Evolutionary conservation across 30 jellyfish, hydroid and myxozoan species (phyloP).

Genomic region (Hydractinia symbiolongicarpus): DNA sequence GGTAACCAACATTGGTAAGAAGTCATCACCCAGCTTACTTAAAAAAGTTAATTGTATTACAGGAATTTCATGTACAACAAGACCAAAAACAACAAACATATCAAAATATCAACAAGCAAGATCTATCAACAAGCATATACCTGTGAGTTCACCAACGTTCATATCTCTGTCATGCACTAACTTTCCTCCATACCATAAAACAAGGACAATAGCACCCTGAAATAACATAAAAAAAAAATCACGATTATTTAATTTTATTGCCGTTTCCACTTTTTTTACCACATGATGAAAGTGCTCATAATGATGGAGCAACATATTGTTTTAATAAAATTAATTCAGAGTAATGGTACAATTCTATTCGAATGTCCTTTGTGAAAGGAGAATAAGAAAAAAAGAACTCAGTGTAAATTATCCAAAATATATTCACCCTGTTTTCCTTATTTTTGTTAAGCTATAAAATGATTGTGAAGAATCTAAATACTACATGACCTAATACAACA

Average conservation of each 20-base stretch:
- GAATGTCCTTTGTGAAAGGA: too few relatives aligned
- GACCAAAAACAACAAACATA: background rate
- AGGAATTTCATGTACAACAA: background rate
- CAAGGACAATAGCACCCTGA: slow-evolving; percentile 91
- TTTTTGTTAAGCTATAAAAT: too few relatives aligned
- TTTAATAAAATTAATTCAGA: too few relatives aligned
- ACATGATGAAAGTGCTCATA: background rate
- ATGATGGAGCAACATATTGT: too few relatives aligned
- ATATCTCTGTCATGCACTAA: slow-evolving; percentile 67
- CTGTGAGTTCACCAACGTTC: slow-evolving; percentile 80
- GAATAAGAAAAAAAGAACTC: too few relatives aligned
- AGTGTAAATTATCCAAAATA: too few relatives aligned
- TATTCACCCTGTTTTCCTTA: too few relatives aligned
- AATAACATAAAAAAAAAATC: background rate
- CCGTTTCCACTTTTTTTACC: background rate
- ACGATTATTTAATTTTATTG: background rate
- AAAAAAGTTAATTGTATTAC: background rate
- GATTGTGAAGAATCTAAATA: too few relatives aligned
- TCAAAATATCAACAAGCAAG: background rate
- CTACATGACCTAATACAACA: too few relatives aligned
- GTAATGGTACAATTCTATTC: too few relatives aligned
- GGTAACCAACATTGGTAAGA: too few relatives aligned
- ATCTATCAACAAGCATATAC: too few relatives aligned
- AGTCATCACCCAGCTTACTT: background rate
- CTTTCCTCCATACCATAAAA: slow-evolving; percentile 96